Percentiles rank a stretch among this genome's conserved stretches.
Evolutionary conservation across 2,113 vertebrate genomes (phyloP).

Genomic region (Donacobius atricapilla): DNA sequence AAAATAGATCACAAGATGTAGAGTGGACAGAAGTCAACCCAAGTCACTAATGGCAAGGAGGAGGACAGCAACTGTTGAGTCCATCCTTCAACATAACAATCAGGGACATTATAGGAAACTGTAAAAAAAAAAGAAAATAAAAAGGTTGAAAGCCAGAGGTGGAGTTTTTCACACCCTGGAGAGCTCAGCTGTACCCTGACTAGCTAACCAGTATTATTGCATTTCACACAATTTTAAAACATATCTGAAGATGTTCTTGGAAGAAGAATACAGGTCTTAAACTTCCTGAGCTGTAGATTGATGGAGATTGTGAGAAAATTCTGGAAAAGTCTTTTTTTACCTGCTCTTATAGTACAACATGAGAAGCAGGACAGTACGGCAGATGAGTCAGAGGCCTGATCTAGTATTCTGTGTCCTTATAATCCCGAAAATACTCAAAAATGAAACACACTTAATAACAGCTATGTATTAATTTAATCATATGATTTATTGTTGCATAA

Average conservation of each 20-base stretch:
- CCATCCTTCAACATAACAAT: not conserved
- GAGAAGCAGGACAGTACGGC: not conserved
- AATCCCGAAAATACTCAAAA: not conserved
- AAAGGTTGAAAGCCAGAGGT: not conserved
- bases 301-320: not conserved
- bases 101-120: not conserved
- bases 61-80: not conserved
- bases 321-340: not conserved
- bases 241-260: not conserved
- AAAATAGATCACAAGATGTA: not conserved
- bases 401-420: not conserved
- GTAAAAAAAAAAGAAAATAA: rapidly evolving
- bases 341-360: not conserved
- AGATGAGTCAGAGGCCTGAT: not conserved
- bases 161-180: not conserved
- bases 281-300: not conserved
- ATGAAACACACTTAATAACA: not conserved
- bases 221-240: not conserved
- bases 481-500: not conserved
- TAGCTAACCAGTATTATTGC: not conserved
- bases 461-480: not conserved
- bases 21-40: not conserved
- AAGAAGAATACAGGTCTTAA: not conserved
- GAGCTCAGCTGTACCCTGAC: not conserved
- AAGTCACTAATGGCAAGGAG: rapidly evolving